Evolutionary conservation across 2,797 vertebrate genomes (phyloP), one percentile per base, ranked within the genome.

Genomic region (Etheostoma nigrum): DNA sequence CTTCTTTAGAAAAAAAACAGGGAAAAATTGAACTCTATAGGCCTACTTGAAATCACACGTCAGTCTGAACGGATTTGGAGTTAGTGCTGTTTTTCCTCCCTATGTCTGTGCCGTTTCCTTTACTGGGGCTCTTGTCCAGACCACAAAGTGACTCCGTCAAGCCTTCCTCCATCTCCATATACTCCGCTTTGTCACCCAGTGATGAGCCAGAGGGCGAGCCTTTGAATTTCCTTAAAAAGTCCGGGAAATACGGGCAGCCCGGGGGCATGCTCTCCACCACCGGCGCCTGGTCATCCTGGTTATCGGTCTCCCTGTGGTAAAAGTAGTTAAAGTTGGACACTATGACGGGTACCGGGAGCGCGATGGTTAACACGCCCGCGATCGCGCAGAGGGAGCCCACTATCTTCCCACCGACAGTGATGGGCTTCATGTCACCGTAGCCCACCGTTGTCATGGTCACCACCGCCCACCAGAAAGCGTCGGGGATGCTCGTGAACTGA

Each of bases 281-380:
- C 78, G 96, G 95, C 0, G 97, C 61, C 93, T 98, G 97, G 67
- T 99, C 98, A 47, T 99, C 97, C 36, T 40, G 36, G 16, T 97
- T 99, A 65, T 99, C 98, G 11, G 98, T 99, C 93, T 99, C 98
- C 91, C 98, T 92, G 90, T 99, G 98, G 92, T 99, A 99, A 91
- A 99, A 99, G 94, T 99, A 99, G 94, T 99, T 99, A 92, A 99
- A 99, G 95, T 99, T 99, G 93, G 98, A 99, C 88, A 99, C 98
- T 80, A 99, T 99, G 91, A 99, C 98, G 65, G 98, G 98, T 87
- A 99, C 98, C 65, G 98, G 98, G 71, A 99, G 95, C 88, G 98
- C 98, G 88, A 99, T 99, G 92, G 98, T 99, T 84, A 99, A 91
- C 87, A 99, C 98, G 76, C 98, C 98, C 0, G 98, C 98, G 67